These are phyloP conservation scores for Drosophila equinoxialis DNA, from an alignment of 1,140 invertebrate genomes.

Conservation along the genomic window DNA sequence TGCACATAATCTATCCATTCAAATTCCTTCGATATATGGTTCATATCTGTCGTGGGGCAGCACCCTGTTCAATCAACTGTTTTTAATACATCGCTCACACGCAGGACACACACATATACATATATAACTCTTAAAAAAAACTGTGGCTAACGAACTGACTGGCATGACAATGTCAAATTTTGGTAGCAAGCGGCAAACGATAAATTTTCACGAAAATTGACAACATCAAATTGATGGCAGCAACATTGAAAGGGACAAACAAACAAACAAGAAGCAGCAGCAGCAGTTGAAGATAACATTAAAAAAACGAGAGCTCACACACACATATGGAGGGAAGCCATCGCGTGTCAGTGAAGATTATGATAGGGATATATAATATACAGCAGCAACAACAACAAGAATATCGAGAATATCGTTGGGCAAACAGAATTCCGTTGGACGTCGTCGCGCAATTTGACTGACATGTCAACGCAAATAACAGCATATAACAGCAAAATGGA, in stretches of 20 bases:
- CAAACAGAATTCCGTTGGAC: constrained; percentile 45
- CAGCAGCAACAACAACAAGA: constrained; percentile 43
- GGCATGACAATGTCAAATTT: constrained; percentile 80
- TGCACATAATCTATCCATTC: constrained; percentile 11
- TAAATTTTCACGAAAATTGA: constrained; percentile 80
- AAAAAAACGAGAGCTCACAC: constrained; percentile 41
- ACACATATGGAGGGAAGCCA: constrained; percentile 31
- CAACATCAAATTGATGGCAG: constrained; percentile 77
- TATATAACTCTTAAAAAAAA: constrained; percentile 43
- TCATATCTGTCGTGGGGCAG: not conserved
- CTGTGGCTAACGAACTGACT: constrained; percentile 72
- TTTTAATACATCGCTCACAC: constrained; percentile 49
- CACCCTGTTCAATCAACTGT: constrained; percentile 47
- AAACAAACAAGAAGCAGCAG: constrained; percentile 30
- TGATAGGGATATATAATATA: constrained; percentile 69
- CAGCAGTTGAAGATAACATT: constrained; percentile 60
- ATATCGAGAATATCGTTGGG: constrained; percentile 40
- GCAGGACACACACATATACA: not conserved
- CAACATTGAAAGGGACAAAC: constrained; percentile 60
- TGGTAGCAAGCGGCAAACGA: constrained; percentile 66
- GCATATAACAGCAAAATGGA: constrained; percentile 22
- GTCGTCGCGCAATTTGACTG: constrained; percentile 69
- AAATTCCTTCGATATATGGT: constrained; percentile 5
- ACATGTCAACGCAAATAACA: constrained; percentile 52
- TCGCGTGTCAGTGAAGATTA: constrained; percentile 78